Base-by-base conservation (phyloP, 2,797 vertebrate species). In the Crocodylus rhombifer region DNA sequence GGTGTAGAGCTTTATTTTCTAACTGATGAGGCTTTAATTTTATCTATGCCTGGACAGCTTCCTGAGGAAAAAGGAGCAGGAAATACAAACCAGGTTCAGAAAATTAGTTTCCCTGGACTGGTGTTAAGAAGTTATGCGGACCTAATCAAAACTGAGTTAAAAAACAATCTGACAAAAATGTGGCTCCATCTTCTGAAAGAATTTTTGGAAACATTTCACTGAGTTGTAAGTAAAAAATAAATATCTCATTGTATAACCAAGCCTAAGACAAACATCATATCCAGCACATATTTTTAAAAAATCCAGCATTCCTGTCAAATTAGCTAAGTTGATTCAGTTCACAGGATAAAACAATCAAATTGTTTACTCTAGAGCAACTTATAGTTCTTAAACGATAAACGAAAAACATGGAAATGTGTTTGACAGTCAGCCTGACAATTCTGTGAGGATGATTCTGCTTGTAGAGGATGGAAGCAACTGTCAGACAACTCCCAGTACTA, bases 101-200 rank as follows among this genome's bases (percentile, higher is more conserved):
- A 95, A 88, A 89, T 16, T 65, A 33, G 28, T 80, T 92, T 94
- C 86, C 82, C 80, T 92, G 94, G 87, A 81, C 64, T 79, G 95
- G 90, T 90, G 77, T 91, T 62, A 79, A 89, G 33, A n/a, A 96
- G 94, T 92, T 95, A 96, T 28, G 18, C 51, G 71, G 89, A 87
- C 78, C 84, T 81, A 90, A 79, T 94, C 94, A 94, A 96, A 95
- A 96, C 20, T 87, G 63, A 97, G 90, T 93, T 94, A 93, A 96
- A 89, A 93, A 65, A 87, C 28, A 82, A 69, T 1, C 1, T 94
- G 95, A 94, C 91, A 97, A 85, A 94, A 92, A 96, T 84, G 80
- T 91, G 93, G 94, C 86, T 93, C 63, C 36, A 89, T 94, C 82
- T 94, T 95, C 91, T 85, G 73, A 91, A 67, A 87, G 74, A 82